Base-by-base conservation (phyloP, 2,113 vertebrate species). In the Donacobius atricapilla region DNA sequence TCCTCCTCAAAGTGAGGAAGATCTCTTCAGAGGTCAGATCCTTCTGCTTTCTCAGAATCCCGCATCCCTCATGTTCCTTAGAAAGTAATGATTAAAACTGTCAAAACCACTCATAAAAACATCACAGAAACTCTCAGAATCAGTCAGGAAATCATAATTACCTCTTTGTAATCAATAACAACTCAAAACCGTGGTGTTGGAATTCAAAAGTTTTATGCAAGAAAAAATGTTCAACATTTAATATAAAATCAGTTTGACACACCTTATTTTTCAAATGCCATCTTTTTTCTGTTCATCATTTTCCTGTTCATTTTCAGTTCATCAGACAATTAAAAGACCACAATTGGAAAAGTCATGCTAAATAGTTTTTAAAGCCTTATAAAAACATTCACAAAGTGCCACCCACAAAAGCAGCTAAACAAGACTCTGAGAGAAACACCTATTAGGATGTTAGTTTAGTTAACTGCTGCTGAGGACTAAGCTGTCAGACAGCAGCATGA, bases 41-140 rank as follows among this genome's bases (percentile, higher is more conserved):
- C 24, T 94, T 78, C 80, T 92, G 64, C 93, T 95, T 95, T 94
- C 93, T 79, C 60, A 72, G 53, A 92, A 94, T 91, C 63, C 33
- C 13, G 23, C 45, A 89, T 82, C 63, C 83, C 30, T 31, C 48
- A 42, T 13, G 40, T 76, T 93, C 65, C 90, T 82, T 89, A 82
- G 85, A 93, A 93, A 95, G 92, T 64, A 15, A 50, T 89, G 48
- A 56, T 90, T 87, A 47, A 89, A 87, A 37, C 69, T 70, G 69
- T 78, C 65, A 76, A 81, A 89, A 78, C 28, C 48, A 70, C 44
- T 51, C 0, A 6, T 11, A 68, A 71, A 88, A 83, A 19, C 51
- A 61, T 31, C 39, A 35, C 61, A 70, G 65, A 53, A 48, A 78
- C 68, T 68, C 64, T 53, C 19, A 1, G 92, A 80, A 53, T 75